Percentiles rank a stretch among this genome's conserved stretches.
Evolutionary conservation across 2,888 invertebrate species (phyloP).

Genomic region (Julus scanicus): DNA sequence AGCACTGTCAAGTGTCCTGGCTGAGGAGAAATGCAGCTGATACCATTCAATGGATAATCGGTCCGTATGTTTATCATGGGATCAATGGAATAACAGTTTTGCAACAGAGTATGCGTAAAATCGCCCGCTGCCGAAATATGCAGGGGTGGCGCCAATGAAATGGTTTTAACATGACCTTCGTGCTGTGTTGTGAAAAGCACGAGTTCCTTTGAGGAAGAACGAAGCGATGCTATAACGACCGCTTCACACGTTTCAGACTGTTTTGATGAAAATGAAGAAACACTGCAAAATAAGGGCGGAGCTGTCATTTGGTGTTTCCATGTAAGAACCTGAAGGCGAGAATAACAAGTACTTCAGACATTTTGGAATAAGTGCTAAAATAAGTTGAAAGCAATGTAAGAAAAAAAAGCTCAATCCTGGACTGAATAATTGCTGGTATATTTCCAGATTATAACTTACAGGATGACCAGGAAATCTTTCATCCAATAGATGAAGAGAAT

Average conservation of each 20-base stretch:
- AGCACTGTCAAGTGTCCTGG: neutral
- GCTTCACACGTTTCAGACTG: slow-evolving; percentile 30
- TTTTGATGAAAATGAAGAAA: slow-evolving; percentile 5
- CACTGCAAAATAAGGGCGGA: slow-evolving; percentile 22
- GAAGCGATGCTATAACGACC: neutral
- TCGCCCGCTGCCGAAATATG: slow-evolving; percentile 47
- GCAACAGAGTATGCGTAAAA: neutral
- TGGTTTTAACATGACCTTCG: neutral
- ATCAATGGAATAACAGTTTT: slow-evolving; percentile 15
- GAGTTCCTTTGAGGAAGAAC: slow-evolving; percentile 22
- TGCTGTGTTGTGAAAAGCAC: slow-evolving; percentile 38
- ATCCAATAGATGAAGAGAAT: slow-evolving; percentile 33
- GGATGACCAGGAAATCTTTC: slow-evolving; percentile 46
- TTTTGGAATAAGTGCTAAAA: neutral
- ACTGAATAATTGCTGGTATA: neutral
- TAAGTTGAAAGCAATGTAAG: too few species aligned
- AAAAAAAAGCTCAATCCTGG: neutral
- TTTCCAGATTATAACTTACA: slow-evolving; percentile 12
- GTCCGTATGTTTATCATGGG: slow-evolving; percentile 21
- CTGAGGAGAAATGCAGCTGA: slow-evolving; percentile 16
- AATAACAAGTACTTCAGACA: too few species aligned
- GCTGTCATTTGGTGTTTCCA: slow-evolving; percentile 48
- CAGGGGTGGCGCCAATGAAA: slow-evolving; percentile 22
- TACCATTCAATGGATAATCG: neutral
- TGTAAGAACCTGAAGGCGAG: neutral